phyloP scores from a whole-genome alignment of 2,888 invertebrate genomes.

The Scaptomyza cyrtandrae region DNA sequence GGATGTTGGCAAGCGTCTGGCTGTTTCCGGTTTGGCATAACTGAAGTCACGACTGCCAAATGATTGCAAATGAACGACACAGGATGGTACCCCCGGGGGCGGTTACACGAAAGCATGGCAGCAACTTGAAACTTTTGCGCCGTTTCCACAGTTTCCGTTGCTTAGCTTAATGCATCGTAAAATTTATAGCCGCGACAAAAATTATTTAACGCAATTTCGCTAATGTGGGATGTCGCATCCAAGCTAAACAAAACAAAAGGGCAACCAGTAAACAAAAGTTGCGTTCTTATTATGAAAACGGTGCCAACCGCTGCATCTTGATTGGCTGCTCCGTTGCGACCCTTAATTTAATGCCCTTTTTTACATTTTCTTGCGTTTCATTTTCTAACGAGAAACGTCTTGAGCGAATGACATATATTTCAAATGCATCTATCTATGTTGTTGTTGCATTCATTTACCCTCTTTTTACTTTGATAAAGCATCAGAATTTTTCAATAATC shows the following conservation, averaged over 20 bases:
- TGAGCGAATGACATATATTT: constrained; percentile 21
- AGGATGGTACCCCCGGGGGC: constrained; percentile 20
- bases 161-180: constrained; percentile 71
- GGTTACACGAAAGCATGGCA: background rate
- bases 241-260: background rate
- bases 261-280: constrained; percentile 31
- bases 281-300: constrained; percentile 37
- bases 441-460: constrained; percentile 27
- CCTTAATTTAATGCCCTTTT: constrained; percentile 11
- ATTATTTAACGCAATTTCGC: constrained; percentile 72
- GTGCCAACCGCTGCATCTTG: constrained; percentile 11
- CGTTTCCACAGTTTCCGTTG: constrained; percentile 14
- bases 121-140: constrained; percentile 39
- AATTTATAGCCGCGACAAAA: constrained; percentile 69
- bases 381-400: constrained; percentile 16
- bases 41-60: constrained; percentile 75
- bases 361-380: constrained; percentile 7
- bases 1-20: constrained; percentile 74
- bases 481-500: constrained; percentile 72
- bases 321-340: constrained; percentile 10
- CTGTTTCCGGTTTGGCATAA: constrained; percentile 70
- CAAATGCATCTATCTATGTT: constrained; percentile 16
- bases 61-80: constrained; percentile 77
- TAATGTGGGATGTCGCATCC: constrained; percentile 62
- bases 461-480: constrained; percentile 30